Evolutionary conservation across 2,797 vertebrate species (phyloP).

Genomic region (Neosalanx taihuensis): DNA sequence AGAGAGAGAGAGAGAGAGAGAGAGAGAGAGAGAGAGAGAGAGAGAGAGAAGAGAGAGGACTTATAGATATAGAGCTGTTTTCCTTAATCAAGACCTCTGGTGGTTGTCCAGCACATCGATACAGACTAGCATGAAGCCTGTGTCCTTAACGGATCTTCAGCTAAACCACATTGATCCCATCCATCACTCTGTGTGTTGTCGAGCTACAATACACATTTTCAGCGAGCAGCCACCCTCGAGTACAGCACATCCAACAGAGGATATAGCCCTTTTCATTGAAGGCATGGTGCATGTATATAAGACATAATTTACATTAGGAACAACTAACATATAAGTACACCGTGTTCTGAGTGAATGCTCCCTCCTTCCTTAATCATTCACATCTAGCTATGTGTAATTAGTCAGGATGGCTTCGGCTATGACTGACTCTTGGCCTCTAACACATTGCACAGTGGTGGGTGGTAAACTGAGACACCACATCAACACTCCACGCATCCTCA

Average conservation of each 20-base stretch:
- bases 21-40: background rate
- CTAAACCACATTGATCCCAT: slow-evolving; percentile 43
- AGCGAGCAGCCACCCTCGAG: background rate
- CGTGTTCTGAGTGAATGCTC: no score
- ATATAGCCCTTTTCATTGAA: no score
- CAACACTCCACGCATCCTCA: slow-evolving; percentile 45
- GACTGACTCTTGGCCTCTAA: slow-evolving; percentile 3
- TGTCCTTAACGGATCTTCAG: slow-evolving; percentile 37
- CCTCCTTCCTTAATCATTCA: no score
- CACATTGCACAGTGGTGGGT: slow-evolving; percentile 38
- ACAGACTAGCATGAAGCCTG: slow-evolving; percentile 13
- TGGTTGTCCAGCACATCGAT: slow-evolving; percentile 29
- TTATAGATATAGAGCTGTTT: slow-evolving; percentile 27
- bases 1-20: background rate
- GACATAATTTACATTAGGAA: background rate
- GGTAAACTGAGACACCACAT: slow-evolving; percentile 60
- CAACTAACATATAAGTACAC: background rate
- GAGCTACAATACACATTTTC: slow-evolving; percentile 23
- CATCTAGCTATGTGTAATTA: background rate
- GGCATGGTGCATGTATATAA: background rate
- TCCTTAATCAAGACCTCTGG: slow-evolving; percentile 28
- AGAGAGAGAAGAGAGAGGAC: slow-evolving; percentile 12
- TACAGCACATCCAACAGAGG: no score
- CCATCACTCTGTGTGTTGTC: slow-evolving; percentile 5
- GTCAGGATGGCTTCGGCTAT: background rate